phyloP scores from a whole-genome alignment of 2,113 vertebrate genomes.

The Xiphorhynchus elegans region DNA sequence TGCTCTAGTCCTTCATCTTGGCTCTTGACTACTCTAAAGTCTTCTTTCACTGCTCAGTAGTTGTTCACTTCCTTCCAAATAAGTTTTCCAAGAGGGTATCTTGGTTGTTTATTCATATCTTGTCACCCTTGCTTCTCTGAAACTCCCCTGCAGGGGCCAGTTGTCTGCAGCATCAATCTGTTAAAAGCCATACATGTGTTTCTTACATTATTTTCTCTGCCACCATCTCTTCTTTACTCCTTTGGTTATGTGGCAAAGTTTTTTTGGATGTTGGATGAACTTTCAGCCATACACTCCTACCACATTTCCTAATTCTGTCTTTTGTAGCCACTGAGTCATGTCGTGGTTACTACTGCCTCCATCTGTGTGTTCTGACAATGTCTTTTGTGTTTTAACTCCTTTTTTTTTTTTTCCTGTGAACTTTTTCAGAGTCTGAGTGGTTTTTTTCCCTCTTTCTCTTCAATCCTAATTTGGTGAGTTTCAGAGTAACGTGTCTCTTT shows the following conservation, averaged over 20 bases:
- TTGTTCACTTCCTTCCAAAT: neutral
- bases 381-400: neutral
- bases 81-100: neutral
- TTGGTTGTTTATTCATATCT: neutral
- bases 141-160: neutral
- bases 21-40: neutral
- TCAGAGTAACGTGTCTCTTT: neutral
- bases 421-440: neutral
- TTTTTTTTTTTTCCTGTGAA: neutral
- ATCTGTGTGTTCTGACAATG: neutral
- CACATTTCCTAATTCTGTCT: neutral
- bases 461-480: neutral
- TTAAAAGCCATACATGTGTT: neutral
- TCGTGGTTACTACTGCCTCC: neutral
- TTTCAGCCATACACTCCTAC: neutral
- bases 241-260: neutral
- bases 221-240: neutral
- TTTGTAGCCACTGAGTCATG: neutral
- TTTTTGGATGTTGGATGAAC: neutral
- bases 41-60: neutral
- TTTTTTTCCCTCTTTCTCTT: neutral
- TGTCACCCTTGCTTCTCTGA: neutral
- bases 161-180: neutral
- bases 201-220: neutral
- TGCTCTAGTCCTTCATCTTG: neutral